Conservation (phyloP, 2,888 invertebrate species). For the Xylocampa areola region DNA sequence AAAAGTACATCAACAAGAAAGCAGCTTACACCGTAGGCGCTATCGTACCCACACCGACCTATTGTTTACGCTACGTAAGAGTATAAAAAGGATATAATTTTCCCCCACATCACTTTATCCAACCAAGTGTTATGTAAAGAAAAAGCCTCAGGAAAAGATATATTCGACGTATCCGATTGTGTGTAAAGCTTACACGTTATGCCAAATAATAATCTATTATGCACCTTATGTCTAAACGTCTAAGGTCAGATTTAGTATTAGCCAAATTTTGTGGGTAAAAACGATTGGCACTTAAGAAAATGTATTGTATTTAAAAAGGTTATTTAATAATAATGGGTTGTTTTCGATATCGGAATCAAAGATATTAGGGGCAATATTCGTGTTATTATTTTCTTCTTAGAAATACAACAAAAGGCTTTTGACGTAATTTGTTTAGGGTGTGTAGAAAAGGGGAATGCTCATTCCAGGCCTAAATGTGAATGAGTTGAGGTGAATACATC, state of each 20-base stretch:
- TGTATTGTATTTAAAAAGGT: slow-evolving; percentile 25
- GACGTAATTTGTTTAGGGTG: too few relatives aligned
- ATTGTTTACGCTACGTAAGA: slow-evolving; percentile 53
- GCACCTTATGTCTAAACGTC: neutral
- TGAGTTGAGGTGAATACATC: too few relatives aligned
- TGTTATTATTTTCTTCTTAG: too few relatives aligned
- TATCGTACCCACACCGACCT: slow-evolving; percentile 18
- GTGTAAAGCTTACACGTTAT: slow-evolving; percentile 6
- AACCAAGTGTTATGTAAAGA: slow-evolving; percentile 50
- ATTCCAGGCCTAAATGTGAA: too few relatives aligned
- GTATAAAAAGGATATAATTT: slow-evolving; percentile 53
- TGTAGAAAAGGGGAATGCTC: too few relatives aligned
- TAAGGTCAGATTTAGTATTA: slow-evolving; percentile 16
- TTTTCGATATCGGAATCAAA: slow-evolving; percentile 22
- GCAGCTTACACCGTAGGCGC: slow-evolving; percentile 9
- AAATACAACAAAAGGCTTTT: too few relatives aligned
- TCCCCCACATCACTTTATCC: slow-evolving; percentile 48
- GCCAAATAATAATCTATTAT: neutral
- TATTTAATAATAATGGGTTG: slow-evolving; percentile 34
- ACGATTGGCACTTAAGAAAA: slow-evolving; percentile 17
- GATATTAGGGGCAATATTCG: slow-evolving; percentile 16
- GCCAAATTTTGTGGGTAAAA: slow-evolving; percentile 9
- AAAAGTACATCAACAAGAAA: too few relatives aligned
- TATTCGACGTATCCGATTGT: slow-evolving; percentile 35
- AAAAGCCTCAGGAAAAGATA: slow-evolving; percentile 27